A percentile compares a stretch with the other conserved stretches of the same genome.
Evolutionary conservation across 2,888 invertebrate genomes (phyloP).

Genomic region (Drosophila sordidapex): DNA sequence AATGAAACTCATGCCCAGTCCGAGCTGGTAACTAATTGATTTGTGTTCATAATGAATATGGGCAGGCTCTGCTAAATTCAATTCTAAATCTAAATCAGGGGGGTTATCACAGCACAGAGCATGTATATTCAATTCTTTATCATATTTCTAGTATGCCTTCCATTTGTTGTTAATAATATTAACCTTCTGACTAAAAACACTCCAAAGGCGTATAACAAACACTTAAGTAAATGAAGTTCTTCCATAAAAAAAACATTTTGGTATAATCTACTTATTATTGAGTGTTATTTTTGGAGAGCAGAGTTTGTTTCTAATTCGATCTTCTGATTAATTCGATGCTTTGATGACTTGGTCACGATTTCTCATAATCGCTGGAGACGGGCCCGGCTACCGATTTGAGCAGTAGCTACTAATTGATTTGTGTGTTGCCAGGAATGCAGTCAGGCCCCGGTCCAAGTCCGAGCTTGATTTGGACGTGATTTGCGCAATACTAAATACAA

Average conservation of each 20-base stretch:
- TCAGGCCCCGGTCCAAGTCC: slow-evolving; percentile 47
- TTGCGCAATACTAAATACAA: slow-evolving; percentile 67
- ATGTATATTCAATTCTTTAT: background rate
- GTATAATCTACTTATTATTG: background rate
- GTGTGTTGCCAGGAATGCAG: slow-evolving; percentile 46
- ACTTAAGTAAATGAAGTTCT: background rate
- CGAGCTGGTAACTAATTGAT: slow-evolving; percentile 59
- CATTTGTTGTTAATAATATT: background rate
- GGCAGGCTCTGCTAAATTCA: slow-evolving; percentile 15
- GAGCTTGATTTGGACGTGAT: slow-evolving; percentile 60
- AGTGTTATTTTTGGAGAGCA: background rate
- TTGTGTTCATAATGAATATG: slow-evolving; percentile 31
- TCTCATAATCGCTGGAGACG: slow-evolving; percentile 20
- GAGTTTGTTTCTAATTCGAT: background rate
- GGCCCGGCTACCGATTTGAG: slow-evolving; percentile 22
- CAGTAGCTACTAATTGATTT: slow-evolving; percentile 45
- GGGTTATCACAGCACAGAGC: background rate
- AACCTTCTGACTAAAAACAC: background rate
- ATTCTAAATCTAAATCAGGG: background rate
- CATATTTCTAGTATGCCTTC: background rate
- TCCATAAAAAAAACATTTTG: background rate
- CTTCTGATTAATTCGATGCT: slow-evolving; percentile 22
- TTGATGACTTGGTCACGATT: slow-evolving; percentile 43
- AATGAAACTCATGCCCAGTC: slow-evolving; percentile 66
- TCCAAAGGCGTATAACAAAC: background rate